Base-by-base conservation (phyloP, 2,888 invertebrate genomes). In the Plemyria rubiginata region DNA sequence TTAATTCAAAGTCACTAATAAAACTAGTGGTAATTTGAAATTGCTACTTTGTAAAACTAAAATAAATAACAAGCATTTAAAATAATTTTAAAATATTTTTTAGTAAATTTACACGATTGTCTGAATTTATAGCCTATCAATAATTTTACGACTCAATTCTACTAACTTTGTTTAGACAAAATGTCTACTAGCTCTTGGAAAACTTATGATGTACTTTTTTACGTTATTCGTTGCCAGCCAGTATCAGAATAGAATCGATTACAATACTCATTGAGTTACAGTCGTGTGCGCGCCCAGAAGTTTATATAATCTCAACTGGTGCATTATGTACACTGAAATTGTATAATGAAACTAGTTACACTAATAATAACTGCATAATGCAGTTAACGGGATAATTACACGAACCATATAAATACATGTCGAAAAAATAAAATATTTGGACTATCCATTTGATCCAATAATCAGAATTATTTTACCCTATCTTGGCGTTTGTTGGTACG, bases 241-340 rank as follows among this genome's bases (percentile, higher is more conserved):
- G 46, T 54, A 29, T 13, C 11, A 32, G 32, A 55, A 58, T 45
- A 46, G 13, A 29, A 28, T 56, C 49, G 55, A 60, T 56, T 56
- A 56, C 52, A 60, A 57, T 53, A 32, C 43, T 16, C 48, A 56
- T 50, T 45, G 54, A 57, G 60, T 54, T 54, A 60, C 46, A 65
- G 22, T 53, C 57, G 57, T 54, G 57, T 45, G 59, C 50, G 28
- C 52, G 9, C 41, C 28, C 48, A 68, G 41, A 59, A 48, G 52
- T 65, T 68, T 70, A 70, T 62, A 60, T 67, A 68, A 68, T 65
- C 51, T 28, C n/a, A 65, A 68, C 68, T 48, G 57, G 68, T 63
- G 45, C 53, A 65, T 70, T 65, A 67, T 65, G 70, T 50, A 28
- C 45, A 41, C 15, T 48, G 40, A 57, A 63, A 65, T 68, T 70